Evolutionary conservation across 1,140 invertebrate species (phyloP).

Genomic region (Calliphora vicina): DNA sequence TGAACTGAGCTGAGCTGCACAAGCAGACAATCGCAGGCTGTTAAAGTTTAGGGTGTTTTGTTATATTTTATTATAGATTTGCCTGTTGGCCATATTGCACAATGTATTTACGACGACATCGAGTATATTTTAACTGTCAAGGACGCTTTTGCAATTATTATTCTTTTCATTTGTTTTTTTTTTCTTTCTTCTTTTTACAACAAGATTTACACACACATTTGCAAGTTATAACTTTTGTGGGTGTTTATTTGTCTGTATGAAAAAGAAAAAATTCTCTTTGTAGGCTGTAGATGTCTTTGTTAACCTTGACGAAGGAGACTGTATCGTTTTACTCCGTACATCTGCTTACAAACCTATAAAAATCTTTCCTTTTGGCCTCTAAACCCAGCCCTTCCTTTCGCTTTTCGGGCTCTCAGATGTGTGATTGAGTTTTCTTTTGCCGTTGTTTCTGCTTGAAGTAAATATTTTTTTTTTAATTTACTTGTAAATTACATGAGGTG

Average conservation of each 20-base stretch:
- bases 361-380: background rate
- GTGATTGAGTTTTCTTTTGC: background rate
- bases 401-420: background rate
- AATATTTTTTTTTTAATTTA: background rate
- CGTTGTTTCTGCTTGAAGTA: background rate
- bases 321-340: background rate
- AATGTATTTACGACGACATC: no score
- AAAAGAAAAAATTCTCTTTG: background rate
- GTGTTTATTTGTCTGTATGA: background rate
- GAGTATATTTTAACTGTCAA: constrained; percentile 7
- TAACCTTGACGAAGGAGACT: constrained; percentile 15
- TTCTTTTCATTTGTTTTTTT: background rate
- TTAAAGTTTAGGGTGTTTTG: background rate
- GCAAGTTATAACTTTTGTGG: background rate
- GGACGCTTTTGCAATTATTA: background rate
- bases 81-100: constrained; percentile 2
- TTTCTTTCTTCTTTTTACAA: background rate
- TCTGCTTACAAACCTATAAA: background rate
- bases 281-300: background rate
- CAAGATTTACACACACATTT: background rate
- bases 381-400: background rate
- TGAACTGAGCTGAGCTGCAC: no score
- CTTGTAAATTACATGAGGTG: constrained; percentile 13
- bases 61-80: background rate
- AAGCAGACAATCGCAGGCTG: background rate